Evolutionary conservation across 1,140 invertebrate species (phyloP), one percentile per base, ranked within the genome.

Genomic region (Thereuonema tuberculata): DNA sequence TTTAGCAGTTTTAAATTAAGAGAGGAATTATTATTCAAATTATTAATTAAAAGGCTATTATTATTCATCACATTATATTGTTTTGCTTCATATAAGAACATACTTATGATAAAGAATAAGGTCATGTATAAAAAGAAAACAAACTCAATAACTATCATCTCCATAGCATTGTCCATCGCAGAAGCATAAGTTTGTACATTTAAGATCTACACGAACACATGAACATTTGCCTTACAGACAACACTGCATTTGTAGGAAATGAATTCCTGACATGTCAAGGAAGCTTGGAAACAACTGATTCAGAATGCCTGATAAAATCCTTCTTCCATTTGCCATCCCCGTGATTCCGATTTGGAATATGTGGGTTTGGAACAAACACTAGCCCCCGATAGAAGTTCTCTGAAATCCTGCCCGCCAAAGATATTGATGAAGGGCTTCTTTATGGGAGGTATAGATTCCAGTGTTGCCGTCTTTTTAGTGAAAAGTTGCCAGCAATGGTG

Each of bases 241-340:
- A 31, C 27, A 29, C 29, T 14, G 27, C 55, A 56, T 29, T 31
- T 31, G 29, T 28, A 56, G n/a, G 25, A 31, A 26, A 56, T 31
- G 21, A 56, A 28, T 31, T 56, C 55, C 2, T 56, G 15, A 27
- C 31, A 56, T 15, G n/a, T n/a, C 25, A 17, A 29, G 17, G 31
- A 56, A 29, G 31, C 55, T 29, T 56, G 12, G 27, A n/a, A 28
- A n/a, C n/a, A 20, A n/a, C 14, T 26, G 20, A 28, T 56, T 28
- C 55, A 56, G 25, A 56, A 56, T 29, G 55, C 25, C 20, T 56
- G 3, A 25, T 56, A 56, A 3, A 20, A n/a, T 29, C 25, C 55
- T 20, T 56, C 27, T 31, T 29, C 55, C 20, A 29, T n/a, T 37
- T 31, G 25, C 55, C 55, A 28, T 15, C 55, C 27, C n/a, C n/a